Evolutionary conservation across 2,888 invertebrate genomes (phyloP), one percentile per base, ranked within the genome.

Genomic region (Hypomecis atomaria): DNA sequence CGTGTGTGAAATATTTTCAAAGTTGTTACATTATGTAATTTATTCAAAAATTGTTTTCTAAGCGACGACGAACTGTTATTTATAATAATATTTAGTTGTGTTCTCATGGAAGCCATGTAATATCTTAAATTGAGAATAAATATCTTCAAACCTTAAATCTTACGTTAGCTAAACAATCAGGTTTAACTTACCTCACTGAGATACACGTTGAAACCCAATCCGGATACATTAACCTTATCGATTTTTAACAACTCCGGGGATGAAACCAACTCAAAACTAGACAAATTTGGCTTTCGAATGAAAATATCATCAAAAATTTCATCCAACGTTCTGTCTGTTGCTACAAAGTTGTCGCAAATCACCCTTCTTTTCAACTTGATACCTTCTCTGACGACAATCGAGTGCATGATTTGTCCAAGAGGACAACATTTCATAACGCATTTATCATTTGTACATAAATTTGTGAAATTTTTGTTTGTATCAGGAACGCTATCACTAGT

Each of bases 351-450:
- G 7, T 42, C n/a, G 40, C 52, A 52, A 6, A 6, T 33, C 10
- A 6, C 40, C 13, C 0, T 40, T n/a, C 33, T 52, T 52, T n/a
- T 52, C 33, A 40, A 4, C 10, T 4, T 6, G 33, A 38, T 23
- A 13, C 23, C 40, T 5, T 38, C 23, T 52, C 3, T 23, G 10
- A 38, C 38, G 1, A 23, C 9, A 10, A 52, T 10, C 4, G 40
- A 33, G 33, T 52, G 9, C 6, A 52, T 52, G 40, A n/a, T 23
- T 13, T 52, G 23, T 11, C 52, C 52, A 4, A 42, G 5, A 5
- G 4, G 33, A 33, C 52, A 52, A 33, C 52, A 52, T 42, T 52
- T 52, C 52, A 52, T 52, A 11, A 52, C 40, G 13, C 52, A 52
- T 23, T 33, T 52, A 33, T 52, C 33, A 10, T 40, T 23, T 33